phyloP scores from a whole-genome alignment of 2,113 vertebrate genomes.

The Muntiacus reevesi region DNA sequence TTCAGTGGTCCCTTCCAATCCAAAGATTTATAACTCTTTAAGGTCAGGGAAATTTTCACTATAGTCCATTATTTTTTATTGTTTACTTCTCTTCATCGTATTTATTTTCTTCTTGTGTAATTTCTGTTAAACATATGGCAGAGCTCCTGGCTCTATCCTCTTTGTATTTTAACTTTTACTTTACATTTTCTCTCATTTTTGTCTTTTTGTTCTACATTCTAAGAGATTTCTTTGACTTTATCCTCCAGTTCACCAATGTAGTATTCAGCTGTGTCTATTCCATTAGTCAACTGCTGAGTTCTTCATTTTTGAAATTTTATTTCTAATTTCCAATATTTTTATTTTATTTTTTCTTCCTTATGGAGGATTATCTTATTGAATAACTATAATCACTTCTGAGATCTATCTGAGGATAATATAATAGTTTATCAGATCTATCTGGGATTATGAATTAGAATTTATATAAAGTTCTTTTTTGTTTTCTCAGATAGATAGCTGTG shows the following conservation, averaged over 20 bases:
- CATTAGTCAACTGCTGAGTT: not conserved
- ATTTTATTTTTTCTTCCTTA: not conserved
- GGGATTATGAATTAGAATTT: not conserved
- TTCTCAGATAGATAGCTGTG: not conserved
- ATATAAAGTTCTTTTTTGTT: not conserved
- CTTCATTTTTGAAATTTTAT: conserved; percentile 1
- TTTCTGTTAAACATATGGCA: not conserved
- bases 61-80: not conserved
- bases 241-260: not conserved
- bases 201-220: not conserved
- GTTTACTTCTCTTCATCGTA: not conserved
- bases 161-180: not conserved
- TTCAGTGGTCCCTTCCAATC: not conserved
- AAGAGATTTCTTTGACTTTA: not conserved
- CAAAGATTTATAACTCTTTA: not conserved
- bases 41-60: not conserved
- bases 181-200: not conserved
- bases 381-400: not conserved
- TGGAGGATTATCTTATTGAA: not conserved
- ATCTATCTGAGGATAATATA: not conserved
- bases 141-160: not conserved
- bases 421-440: not conserved
- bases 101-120: not conserved
- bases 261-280: not conserved
- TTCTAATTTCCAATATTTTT: not conserved